A percentile compares a stretch with the other conserved stretches of the same genome.
These are phyloP conservation scores for Dorcus parallelipipedus DNA, from an alignment of 2,888 invertebrate genomes.

Conservation along the genomic window DNA sequence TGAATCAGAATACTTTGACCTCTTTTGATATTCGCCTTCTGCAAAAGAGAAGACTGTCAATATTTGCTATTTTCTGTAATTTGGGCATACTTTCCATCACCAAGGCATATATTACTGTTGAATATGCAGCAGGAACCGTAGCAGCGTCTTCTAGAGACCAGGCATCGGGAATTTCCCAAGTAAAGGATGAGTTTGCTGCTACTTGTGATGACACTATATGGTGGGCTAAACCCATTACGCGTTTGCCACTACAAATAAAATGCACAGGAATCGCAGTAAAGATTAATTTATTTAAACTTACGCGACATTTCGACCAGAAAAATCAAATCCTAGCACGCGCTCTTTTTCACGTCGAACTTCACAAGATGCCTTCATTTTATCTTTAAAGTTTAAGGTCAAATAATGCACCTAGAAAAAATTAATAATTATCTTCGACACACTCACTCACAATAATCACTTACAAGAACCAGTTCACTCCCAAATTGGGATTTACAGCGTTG, in stretches of 20 bases:
- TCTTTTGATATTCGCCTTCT: constrained; percentile 32
- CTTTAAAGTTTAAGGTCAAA: too few species aligned
- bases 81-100: constrained; percentile 37
- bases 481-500: too few species aligned
- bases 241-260: constrained; percentile 50
- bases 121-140: constrained; percentile 73
- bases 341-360: constrained; percentile 56
- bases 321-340: constrained; percentile 67
- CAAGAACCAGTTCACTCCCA: too few species aligned
- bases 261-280: not conserved
- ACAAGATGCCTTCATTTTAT: too few species aligned
- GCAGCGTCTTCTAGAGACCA: constrained; percentile 75
- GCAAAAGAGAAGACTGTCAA: not conserved
- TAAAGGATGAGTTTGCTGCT: constrained; percentile 53
- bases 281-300: constrained; percentile 5
- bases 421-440: too few species aligned
- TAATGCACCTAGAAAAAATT: too few species aligned
- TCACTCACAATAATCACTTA: too few species aligned
- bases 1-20: constrained; percentile 50
- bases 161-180: constrained; percentile 66
- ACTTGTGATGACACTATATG: constrained; percentile 61
- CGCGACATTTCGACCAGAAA: constrained; percentile 55
- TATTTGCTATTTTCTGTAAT: not conserved
- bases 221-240: constrained; percentile 65
- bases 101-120: constrained; percentile 52